phyloP scores from a whole-genome alignment of 37 sponge, comb jelly and placozoan species.

The Chondrosia reniformis region DNA sequence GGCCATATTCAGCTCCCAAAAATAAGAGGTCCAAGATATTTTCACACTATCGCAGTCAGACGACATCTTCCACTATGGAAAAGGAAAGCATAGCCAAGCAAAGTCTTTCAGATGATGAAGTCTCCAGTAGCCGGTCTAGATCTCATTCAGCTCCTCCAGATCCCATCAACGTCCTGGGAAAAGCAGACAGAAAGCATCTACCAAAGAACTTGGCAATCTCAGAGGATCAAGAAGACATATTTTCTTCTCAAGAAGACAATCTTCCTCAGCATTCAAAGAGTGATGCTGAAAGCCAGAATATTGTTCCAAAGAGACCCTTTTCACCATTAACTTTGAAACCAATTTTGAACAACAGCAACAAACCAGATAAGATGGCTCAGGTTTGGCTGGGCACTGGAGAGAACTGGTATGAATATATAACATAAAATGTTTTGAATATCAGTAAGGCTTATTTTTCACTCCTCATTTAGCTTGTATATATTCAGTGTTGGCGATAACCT shows the following conservation, averaged over 20 bases:
- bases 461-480: slow-evolving; percentile 1
- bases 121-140: neutral
- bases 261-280: neutral
- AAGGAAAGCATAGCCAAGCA: too few relatives aligned
- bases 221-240: slow-evolving; percentile 1
- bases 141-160: slow-evolving; percentile 18
- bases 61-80: too few relatives aligned
- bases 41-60: too few relatives aligned
- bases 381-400: slow-evolving; percentile 76
- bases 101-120: too few relatives aligned
- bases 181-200: neutral
- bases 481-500: slow-evolving; percentile 45
- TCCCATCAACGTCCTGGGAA: neutral
- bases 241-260: neutral
- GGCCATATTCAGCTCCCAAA: too few relatives aligned
- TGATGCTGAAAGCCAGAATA: neutral
- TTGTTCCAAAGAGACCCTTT: neutral
- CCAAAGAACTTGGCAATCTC: neutral
- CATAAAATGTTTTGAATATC: neutral
- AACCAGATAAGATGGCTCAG: neutral
- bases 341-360: neutral
- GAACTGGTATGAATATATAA: neutral
- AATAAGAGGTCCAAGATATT: too few relatives aligned
- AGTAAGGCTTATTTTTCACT: neutral
- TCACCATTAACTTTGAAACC: slow-evolving; percentile 49